phyloP scores from a whole-genome alignment of 2,797 vertebrate genomes.

The Myioborus miniatus region DNA sequence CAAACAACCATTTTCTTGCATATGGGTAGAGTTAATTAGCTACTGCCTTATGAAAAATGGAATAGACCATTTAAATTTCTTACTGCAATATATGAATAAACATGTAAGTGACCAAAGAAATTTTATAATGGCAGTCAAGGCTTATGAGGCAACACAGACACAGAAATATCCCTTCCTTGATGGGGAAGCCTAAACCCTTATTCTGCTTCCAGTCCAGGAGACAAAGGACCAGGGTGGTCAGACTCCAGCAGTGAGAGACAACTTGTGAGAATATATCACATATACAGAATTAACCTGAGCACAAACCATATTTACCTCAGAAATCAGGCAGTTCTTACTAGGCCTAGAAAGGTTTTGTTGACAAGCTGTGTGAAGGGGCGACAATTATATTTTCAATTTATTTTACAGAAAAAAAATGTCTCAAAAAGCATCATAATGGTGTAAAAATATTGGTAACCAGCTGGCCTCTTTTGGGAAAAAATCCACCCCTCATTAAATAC shows the following conservation, averaged over 20 bases:
- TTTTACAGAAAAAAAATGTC: background rate
- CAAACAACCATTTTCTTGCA: background rate
- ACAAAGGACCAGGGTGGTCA: background rate
- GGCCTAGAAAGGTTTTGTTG: background rate
- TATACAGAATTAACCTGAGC: background rate
- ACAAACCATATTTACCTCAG: background rate
- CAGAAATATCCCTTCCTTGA: background rate
- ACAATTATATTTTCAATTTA: background rate
- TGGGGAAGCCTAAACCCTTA: background rate
- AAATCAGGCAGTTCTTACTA: background rate
- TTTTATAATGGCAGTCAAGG: background rate
- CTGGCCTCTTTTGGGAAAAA: background rate
- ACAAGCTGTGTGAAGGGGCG: background rate
- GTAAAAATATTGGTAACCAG: background rate
- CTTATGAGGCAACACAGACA: background rate
- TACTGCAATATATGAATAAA: background rate
- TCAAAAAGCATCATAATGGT: background rate
- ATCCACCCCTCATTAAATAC: fast-evolving
- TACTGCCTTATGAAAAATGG: background rate
- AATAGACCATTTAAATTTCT: background rate
- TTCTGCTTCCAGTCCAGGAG: background rate
- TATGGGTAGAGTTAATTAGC: background rate
- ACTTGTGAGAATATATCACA: background rate
- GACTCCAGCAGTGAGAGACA: background rate
- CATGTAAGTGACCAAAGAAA: background rate